phyloP scores from a whole-genome alignment of 1,140 invertebrate species.

The Micrasema minimum region DNA sequence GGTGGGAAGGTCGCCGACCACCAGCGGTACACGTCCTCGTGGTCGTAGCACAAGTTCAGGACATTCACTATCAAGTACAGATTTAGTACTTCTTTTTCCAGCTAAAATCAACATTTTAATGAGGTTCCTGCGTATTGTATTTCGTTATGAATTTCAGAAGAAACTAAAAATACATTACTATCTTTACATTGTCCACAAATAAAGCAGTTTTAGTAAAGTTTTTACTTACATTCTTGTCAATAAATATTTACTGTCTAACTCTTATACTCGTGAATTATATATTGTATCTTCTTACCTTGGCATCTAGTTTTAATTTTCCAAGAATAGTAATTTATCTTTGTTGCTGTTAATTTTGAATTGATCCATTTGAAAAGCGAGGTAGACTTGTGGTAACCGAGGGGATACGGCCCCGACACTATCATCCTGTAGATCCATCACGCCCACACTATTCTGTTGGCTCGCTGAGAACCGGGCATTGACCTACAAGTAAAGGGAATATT shows the following conservation, averaged over 20 bases:
- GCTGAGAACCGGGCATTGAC: constrained; percentile 66
- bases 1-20: constrained; percentile 54
- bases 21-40: constrained; percentile 72
- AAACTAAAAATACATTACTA: too few relatives aligned
- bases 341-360: constrained; percentile 72
- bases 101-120: constrained; percentile 62
- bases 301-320: constrained; percentile 77
- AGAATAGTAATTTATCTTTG: constrained; percentile 71
- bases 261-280: too few relatives aligned
- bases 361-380: constrained; percentile 74
- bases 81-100: constrained; percentile 74
- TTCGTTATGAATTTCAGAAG: neutral
- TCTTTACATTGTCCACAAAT: too few relatives aligned
- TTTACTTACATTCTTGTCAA: too few relatives aligned
- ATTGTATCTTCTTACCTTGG: constrained; percentile 69
- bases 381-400: constrained; percentile 66
- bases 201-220: constrained; percentile 1
- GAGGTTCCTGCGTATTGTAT: too few relatives aligned
- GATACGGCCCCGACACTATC: constrained; percentile 54
- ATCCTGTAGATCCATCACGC: constrained; percentile 51
- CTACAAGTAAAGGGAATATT: constrained; percentile 45
- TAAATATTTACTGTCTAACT: too few relatives aligned
- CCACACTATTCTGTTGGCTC: constrained; percentile 40
- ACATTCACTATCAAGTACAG: constrained; percentile 76
- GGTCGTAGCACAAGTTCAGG: constrained; percentile 76